phyloP scores from a whole-genome alignment of 2,888 invertebrate species.

The Tinea trinotella region DNA sequence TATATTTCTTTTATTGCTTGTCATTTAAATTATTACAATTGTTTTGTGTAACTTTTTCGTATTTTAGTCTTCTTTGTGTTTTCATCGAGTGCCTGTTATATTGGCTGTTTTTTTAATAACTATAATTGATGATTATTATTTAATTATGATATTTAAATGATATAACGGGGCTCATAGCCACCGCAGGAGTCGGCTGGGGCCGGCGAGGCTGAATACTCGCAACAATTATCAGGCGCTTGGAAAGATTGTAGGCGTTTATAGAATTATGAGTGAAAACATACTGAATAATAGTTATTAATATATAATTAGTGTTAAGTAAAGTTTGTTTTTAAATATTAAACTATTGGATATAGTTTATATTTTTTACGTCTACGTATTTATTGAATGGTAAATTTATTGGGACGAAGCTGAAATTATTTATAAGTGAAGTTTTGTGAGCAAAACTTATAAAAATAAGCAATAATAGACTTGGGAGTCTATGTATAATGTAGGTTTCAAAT shows the following conservation, averaged over 20 bases:
- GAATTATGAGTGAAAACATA: constrained; percentile 68
- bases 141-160: too few species aligned
- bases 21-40: constrained; percentile 61
- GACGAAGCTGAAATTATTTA: constrained; percentile 70
- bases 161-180: background rate
- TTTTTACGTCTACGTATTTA: constrained; percentile 73
- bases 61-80: constrained; percentile 53
- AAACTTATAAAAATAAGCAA: constrained; percentile 71
- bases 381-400: constrained; percentile 72
- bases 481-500: constrained; percentile 62
- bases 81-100: constrained; percentile 57
- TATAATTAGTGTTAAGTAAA: constrained; percentile 62
- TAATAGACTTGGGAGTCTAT: constrained; percentile 66
- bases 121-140: background rate
- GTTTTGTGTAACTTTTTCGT: constrained; percentile 51
- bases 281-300: constrained; percentile 72
- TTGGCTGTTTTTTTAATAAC: background rate
- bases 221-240: constrained; percentile 62
- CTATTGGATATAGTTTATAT: constrained; percentile 73
- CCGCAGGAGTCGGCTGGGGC: background rate
- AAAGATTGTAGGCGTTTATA: constrained; percentile 70
- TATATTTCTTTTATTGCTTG: constrained; percentile 66
- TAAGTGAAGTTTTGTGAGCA: constrained; percentile 66
- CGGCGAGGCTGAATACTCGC: background rate
- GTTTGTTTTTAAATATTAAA: constrained; percentile 74